phyloP scores from a whole-genome alignment of 2,113 vertebrate species.

The Calidris pygmaea region DNA sequence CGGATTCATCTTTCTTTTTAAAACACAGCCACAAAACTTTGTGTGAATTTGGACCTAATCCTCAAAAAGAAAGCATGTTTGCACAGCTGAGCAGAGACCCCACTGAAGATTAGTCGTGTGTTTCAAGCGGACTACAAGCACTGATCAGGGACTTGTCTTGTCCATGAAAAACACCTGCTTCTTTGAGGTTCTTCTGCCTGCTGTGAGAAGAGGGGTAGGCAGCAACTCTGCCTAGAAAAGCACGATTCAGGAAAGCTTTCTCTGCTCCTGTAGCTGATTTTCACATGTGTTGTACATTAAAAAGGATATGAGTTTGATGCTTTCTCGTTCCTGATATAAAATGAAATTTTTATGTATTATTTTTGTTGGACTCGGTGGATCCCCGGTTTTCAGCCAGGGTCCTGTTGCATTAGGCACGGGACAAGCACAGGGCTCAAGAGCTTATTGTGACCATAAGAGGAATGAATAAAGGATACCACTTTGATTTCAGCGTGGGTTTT shows the following conservation, averaged over 20 bases:
- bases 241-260: not conserved
- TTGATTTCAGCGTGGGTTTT: not conserved
- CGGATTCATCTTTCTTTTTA: conserved; percentile 24
- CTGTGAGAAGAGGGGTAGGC: not conserved
- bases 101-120: conserved; percentile 4
- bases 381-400: not conserved
- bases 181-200: conserved; percentile 39
- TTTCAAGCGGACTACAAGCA: not conserved
- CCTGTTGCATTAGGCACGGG: not conserved
- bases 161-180: conserved; percentile 13
- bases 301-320: not conserved
- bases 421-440: not conserved
- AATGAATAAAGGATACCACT: not conserved
- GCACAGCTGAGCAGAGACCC: conserved; percentile 50
- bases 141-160: not conserved
- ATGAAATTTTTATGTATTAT: not conserved
- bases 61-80: conserved; percentile 25
- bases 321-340: not conserved
- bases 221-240: not conserved
- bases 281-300: conserved; percentile 26
- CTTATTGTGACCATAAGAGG: not conserved
- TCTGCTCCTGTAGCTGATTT: not conserved
- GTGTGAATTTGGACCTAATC: conserved; percentile 46
- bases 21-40: not conserved
- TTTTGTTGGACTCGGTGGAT: not conserved